Evolutionary conservation across 2,797 vertebrate species (phyloP).

Genomic region (Spondyliosoma cantharus): DNA sequence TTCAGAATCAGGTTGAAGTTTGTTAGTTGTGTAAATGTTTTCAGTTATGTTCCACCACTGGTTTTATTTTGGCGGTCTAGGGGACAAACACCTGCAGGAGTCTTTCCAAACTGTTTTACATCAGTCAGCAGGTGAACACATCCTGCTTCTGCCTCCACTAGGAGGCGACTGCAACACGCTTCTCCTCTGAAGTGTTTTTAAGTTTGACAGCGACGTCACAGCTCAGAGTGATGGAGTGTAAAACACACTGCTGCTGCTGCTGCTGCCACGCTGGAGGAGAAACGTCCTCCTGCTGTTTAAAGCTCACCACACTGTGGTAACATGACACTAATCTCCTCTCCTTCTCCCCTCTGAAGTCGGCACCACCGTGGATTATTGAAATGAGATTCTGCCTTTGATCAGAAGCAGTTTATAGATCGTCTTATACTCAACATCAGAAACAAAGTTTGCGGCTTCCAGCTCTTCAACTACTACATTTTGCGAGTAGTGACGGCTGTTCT

Average conservation of each 20-base stretch:
- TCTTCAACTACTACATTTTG: neutral
- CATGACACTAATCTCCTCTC: slow-evolving; percentile 58
- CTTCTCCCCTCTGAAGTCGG: slow-evolving; percentile 47
- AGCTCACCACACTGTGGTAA: slow-evolving; percentile 24
- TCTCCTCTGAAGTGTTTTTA: neutral
- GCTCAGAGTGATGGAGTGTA: neutral
- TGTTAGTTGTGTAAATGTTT: neutral
- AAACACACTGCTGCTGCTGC: neutral
- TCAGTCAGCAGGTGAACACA: neutral
- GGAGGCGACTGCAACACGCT: slow-evolving; percentile 60
- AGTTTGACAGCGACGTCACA: neutral
- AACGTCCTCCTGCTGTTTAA: neutral
- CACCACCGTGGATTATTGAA: slow-evolving; percentile 64
- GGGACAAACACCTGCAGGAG: neutral
- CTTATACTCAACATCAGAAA: slow-evolving; percentile 33
- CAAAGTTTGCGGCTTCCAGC: slow-evolving; percentile 29
- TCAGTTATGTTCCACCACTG: neutral
- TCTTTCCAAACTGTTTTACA: neutral
- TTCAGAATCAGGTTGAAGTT: neutral
- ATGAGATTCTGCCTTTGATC: slow-evolving; percentile 62
- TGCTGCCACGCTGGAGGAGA: neutral
- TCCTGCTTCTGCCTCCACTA: slow-evolving; percentile 44
- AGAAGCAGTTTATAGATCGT: slow-evolving; percentile 42
- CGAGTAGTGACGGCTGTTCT: neutral
- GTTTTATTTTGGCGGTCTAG: neutral